These are phyloP conservation scores for Neoaliturus tenellus DNA, from an alignment of 2,888 invertebrate genomes.

Conservation along the genomic window DNA sequence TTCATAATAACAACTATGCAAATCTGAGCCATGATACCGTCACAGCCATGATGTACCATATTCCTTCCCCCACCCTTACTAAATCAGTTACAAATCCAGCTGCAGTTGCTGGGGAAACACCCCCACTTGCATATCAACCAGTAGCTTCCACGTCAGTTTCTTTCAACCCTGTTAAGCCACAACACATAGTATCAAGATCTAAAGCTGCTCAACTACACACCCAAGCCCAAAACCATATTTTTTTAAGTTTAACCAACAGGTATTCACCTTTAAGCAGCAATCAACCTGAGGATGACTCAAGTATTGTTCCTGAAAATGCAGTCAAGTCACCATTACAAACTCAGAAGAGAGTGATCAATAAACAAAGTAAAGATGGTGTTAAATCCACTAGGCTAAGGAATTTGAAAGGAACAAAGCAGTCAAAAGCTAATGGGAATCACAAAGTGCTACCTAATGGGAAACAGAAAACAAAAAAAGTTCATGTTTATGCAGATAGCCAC, in stretches of 20 bases:
- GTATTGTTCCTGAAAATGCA: neutral
- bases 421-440: neutral
- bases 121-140: neutral
- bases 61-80: neutral
- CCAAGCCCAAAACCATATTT: neutral
- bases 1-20: slow-evolving; percentile 9
- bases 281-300: neutral
- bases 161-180: neutral
- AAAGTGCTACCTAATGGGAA: neutral
- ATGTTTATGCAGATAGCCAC: neutral
- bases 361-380: neutral
- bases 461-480: neutral
- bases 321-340: neutral
- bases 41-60: neutral
- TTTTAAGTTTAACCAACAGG: neutral
- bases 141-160: too few relatives aligned
- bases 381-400: neutral
- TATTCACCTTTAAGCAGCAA: neutral
- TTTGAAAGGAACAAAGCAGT: neutral
- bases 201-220: neutral
- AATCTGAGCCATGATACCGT: slow-evolving; percentile 1
- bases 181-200: neutral
- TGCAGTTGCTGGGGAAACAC: neutral
- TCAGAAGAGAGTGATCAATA: neutral
- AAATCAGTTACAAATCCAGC: too few relatives aligned